phyloP scores from a whole-genome alignment of 2,113 vertebrate species.

The Clarias macrocephalus region DNA sequence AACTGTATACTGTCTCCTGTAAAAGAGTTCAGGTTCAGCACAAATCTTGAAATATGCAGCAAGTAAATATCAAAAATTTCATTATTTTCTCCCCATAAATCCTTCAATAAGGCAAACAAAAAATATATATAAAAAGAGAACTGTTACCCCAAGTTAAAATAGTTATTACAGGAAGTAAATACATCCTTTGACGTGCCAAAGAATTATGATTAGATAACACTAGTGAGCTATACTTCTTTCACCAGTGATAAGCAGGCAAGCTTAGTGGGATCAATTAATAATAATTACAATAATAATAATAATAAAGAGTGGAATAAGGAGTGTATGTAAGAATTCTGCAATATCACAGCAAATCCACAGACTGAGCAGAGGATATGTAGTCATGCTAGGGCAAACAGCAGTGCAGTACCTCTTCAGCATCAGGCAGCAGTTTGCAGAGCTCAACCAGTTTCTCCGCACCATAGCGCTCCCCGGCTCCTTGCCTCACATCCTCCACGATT shows the following conservation, averaged over 20 bases:
- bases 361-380: constrained; percentile 28
- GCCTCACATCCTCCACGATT: constrained; percentile 74
- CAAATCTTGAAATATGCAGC: neutral
- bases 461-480: constrained; percentile 68
- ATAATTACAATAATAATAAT: neutral
- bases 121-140: neutral
- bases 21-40: neutral
- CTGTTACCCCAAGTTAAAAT: neutral
- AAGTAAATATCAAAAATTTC: neutral
- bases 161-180: neutral
- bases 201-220: neutral
- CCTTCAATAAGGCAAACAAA: no score
- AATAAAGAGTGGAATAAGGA: constrained; percentile 23
- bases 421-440: constrained; percentile 76
- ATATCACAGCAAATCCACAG: neutral
- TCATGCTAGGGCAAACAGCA: constrained; percentile 1
- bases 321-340: neutral
- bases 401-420: constrained; percentile 69
- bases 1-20: neutral
- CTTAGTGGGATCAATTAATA: neutral
- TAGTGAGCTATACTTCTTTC: neutral
- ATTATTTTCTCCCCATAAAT: no score
- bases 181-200: neutral
- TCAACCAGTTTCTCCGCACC: constrained; percentile 76
- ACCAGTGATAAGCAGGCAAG: neutral